phyloP scores from a whole-genome alignment of 2,888 invertebrate species.

The Tyria jacobaeae region DNA sequence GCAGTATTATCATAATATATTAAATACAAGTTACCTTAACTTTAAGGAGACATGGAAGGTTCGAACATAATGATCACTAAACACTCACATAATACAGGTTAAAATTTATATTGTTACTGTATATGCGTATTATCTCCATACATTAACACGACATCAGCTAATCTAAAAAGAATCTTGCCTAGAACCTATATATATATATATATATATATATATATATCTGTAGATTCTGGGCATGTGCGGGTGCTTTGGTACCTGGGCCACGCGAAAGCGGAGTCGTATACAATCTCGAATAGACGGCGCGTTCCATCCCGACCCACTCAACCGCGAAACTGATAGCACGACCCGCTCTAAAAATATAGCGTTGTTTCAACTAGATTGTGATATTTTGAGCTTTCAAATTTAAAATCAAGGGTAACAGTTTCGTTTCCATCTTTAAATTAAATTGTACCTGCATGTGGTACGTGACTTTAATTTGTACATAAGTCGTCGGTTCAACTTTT shows the following conservation, averaged over 20 bases:
- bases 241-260: neutral
- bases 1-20: neutral
- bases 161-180: neutral
- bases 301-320: slow-evolving; percentile 27
- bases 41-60: neutral
- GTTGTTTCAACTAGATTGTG: slow-evolving; percentile 13
- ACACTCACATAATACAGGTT: neutral
- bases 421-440: neutral
- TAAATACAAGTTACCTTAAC: neutral
- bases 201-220: neutral
- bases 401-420: neutral
- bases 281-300: slow-evolving; percentile 20
- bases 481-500: neutral
- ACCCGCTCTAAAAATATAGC: slow-evolving; percentile 13
- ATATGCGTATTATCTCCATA: neutral
- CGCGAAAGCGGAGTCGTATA: slow-evolving; percentile 1
- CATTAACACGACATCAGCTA: neutral
- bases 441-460: neutral
- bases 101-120: neutral
- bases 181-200: slow-evolving; percentile 1
- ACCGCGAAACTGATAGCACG: slow-evolving; percentile 39
- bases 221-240: neutral
- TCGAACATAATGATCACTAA: no score
- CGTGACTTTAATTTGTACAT: neutral
- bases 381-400: slow-evolving; percentile 1